Conservation (phyloP, 2,797 vertebrate species). For the Hippopotamyrus pictus region DNA sequence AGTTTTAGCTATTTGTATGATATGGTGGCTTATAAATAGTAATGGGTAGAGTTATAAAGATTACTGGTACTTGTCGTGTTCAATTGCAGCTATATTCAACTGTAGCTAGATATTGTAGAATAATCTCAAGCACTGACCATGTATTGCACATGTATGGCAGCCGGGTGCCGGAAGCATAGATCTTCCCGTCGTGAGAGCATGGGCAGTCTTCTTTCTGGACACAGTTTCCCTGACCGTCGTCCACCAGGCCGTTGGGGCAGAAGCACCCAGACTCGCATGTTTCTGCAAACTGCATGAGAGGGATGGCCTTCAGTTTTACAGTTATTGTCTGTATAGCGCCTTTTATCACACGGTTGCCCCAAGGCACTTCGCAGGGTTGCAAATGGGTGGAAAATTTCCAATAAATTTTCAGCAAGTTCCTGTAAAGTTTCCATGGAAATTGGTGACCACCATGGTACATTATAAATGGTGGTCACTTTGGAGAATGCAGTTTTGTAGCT, state of each 20-base stretch:
- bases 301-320: constrained; percentile 18
- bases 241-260: constrained; percentile 72
- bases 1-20: neutral
- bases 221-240: constrained; percentile 73
- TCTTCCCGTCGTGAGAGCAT: constrained; percentile 71
- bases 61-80: neutral
- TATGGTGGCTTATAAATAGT: neutral
- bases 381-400: neutral
- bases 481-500: neutral
- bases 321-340: neutral
- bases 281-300: constrained; percentile 54
- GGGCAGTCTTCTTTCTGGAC: constrained; percentile 70
- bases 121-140: constrained; percentile 62
- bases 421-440: neutral
- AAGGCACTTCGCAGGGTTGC: neutral
- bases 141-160: constrained; percentile 75
- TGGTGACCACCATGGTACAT: neutral
- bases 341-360: neutral
- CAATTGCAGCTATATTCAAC: neutral
- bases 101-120: neutral
- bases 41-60: neutral
- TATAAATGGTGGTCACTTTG: neutral
- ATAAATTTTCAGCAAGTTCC: neutral
- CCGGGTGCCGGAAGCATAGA: constrained; percentile 59
- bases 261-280: constrained; percentile 81